These are phyloP conservation scores for Larimichthys polyactis DNA, from an alignment of 2,113 vertebrate species.

Conservation along the genomic window DNA sequence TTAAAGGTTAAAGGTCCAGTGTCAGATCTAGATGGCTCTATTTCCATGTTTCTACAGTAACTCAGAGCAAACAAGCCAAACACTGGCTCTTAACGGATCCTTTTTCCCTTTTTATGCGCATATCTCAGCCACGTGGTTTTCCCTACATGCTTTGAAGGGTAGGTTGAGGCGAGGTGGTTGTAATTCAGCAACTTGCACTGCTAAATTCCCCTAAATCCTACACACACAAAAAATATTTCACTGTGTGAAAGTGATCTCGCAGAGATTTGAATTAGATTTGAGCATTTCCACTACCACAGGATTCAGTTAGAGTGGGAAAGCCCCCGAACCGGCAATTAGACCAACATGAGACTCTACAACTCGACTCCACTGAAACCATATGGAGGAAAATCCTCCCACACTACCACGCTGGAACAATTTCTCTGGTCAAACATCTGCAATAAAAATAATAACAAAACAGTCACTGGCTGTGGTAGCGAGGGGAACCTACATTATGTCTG, in stretches of 20 bases:
- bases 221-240: too few relatives aligned
- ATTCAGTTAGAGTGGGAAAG: slow-evolving; percentile 56
- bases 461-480: slow-evolving; percentile 37
- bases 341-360: slow-evolving; percentile 61
- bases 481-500: slow-evolving; percentile 8
- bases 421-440: slow-evolving; percentile 65
- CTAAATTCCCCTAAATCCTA: too few relatives aligned
- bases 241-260: not conserved
- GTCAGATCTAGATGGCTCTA: too few relatives aligned
- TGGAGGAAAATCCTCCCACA: slow-evolving; percentile 67
- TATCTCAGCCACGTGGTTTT: too few relatives aligned
- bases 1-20: not conserved
- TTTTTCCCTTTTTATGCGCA: too few relatives aligned
- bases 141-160: too few relatives aligned
- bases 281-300: slow-evolving; percentile 33
- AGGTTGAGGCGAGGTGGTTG: too few relatives aligned
- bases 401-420: slow-evolving; percentile 69
- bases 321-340: slow-evolving; percentile 55
- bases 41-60: too few relatives aligned
- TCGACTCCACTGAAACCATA: slow-evolving; percentile 51
- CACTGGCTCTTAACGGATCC: too few relatives aligned
- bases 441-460: slow-evolving; percentile 57
- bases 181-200: too few relatives aligned
- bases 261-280: slow-evolving; percentile 32
- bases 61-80: too few relatives aligned